These are phyloP conservation scores for Hiodon tergisus DNA, from an alignment of 2,113 vertebrate species.

Conservation along the genomic window DNA sequence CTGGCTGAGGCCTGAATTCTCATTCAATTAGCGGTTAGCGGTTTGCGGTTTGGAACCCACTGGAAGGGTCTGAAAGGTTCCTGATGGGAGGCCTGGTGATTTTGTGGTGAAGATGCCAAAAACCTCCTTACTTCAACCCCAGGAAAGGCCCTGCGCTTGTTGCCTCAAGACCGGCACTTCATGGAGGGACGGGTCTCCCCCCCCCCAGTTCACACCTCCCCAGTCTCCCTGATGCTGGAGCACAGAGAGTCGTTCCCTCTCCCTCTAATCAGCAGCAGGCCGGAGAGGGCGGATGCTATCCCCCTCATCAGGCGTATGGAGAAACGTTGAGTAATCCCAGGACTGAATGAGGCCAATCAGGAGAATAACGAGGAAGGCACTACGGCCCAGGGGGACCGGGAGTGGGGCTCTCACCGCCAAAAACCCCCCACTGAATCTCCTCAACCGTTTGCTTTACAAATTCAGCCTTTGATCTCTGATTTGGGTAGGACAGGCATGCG, in stretches of 20 bases:
- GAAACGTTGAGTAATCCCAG: conserved; percentile 6
- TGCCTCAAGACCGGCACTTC: no score
- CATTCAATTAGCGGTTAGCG: no score
- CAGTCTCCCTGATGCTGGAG: not conserved
- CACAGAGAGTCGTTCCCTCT: not conserved
- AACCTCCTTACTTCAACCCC: no score
- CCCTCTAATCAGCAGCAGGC: conserved; percentile 2
- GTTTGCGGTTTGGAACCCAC: no score
- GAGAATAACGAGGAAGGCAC: conserved; percentile 14
- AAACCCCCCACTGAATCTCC: conserved; percentile 76
- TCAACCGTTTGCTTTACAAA: conserved; percentile 99
- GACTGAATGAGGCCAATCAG: conserved; percentile 17
- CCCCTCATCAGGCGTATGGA: conserved; percentile 1
- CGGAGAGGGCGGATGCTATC: not conserved
- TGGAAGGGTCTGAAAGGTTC: no score
- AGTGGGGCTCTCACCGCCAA: not conserved
- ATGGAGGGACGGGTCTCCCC: not conserved
- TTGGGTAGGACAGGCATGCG: conserved; percentile 71
- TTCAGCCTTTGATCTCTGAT: conserved; percentile 98
- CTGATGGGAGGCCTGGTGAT: no score
- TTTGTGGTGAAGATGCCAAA: no score
- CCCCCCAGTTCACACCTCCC: not conserved
- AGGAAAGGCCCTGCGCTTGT: no score
- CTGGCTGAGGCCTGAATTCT: no score
- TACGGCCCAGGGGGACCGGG: not conserved